phyloP scores from a whole-genome alignment of 2,888 invertebrate genomes.

The Notodonta dromedarius region DNA sequence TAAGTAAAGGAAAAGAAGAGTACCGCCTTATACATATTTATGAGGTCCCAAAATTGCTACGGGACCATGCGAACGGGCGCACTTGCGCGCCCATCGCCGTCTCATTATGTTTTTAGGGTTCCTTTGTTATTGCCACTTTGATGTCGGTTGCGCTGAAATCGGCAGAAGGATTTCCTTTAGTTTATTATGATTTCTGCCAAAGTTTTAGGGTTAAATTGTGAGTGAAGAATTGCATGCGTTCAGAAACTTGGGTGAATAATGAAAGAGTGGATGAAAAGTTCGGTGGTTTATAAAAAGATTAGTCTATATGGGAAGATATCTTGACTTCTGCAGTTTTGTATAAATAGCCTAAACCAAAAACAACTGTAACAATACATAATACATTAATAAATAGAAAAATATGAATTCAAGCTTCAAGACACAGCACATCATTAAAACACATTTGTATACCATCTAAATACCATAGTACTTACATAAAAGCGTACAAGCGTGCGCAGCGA shows the following conservation, averaged over 20 bases:
- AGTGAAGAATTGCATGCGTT: constrained; percentile 22
- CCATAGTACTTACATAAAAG: constrained; percentile 28
- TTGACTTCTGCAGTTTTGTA: no score
- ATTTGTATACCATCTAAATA: constrained; percentile 14
- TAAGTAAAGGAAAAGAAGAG: constrained; percentile 84
- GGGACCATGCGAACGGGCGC: constrained; percentile 80
- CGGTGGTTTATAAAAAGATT: not conserved
- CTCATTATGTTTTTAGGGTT: constrained; percentile 82
- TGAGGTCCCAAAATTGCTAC: constrained; percentile 80
- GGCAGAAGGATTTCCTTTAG: constrained; percentile 64
- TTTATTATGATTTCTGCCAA: constrained; percentile 55
- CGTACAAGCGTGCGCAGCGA: constrained; percentile 41
- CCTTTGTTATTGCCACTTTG: constrained; percentile 80
- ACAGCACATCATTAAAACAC: constrained; percentile 7
- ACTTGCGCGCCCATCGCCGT: constrained; percentile 72
- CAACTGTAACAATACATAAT: no score
- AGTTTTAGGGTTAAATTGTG: constrained; percentile 42
- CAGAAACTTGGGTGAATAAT: not conserved
- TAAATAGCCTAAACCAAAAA: no score
- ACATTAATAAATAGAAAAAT: not conserved
- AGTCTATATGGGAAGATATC: not conserved
- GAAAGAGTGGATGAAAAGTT: not conserved
- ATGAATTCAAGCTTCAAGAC: not conserved
- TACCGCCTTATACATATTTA: constrained; percentile 82
- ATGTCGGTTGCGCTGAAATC: constrained; percentile 70